Percentiles rank a stretch among this genome's conserved stretches.
These are phyloP conservation scores for Drosophila aldrichi DNA, from an alignment of 2,888 invertebrate species.

Conservation along the genomic window DNA sequence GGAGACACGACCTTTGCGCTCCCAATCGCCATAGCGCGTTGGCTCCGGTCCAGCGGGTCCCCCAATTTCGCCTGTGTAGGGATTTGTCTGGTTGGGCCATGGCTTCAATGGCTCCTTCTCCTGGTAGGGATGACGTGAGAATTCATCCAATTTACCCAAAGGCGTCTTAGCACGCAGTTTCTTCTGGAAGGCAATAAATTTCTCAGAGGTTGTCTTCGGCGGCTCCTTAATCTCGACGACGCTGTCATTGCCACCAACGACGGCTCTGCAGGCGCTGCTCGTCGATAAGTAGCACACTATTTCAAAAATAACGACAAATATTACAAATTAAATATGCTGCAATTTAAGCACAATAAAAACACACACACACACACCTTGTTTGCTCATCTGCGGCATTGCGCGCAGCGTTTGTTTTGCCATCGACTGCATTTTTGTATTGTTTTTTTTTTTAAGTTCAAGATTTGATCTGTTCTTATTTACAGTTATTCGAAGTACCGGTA, in stretches of 20 bases:
- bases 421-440: constrained; percentile 59
- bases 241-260: constrained; percentile 43
- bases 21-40: constrained; percentile 99
- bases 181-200: constrained; percentile 90
- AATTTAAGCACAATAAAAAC: constrained; percentile 1
- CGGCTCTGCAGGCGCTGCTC: constrained; percentile 51
- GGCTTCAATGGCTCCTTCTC: constrained; percentile 93
- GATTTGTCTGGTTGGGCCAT: constrained; percentile 95
- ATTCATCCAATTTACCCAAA: constrained; percentile 91
- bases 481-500: constrained; percentile 36
- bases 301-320: constrained; percentile 7
- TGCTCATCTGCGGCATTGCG: constrained; percentile 69
- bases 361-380: constrained; percentile 75
- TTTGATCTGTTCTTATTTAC: constrained; percentile 14
- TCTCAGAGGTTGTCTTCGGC: constrained; percentile 85
- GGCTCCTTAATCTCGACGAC: constrained; percentile 68
- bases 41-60: constrained; percentile 99
- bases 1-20: constrained; percentile 97
- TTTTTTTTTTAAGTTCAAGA: constrained; percentile 17
- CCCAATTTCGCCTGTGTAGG: constrained; percentile 96
- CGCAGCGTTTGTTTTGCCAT: constrained; percentile 74
- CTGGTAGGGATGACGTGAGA: constrained; percentile 90
- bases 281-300: constrained; percentile 70
- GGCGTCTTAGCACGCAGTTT: constrained; percentile 90
- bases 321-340: constrained; percentile 1